Evolutionary conservation across 2,797 vertebrate genomes (phyloP), one percentile per base, ranked within the genome.

Genomic region (Staurois parvus): DNA sequence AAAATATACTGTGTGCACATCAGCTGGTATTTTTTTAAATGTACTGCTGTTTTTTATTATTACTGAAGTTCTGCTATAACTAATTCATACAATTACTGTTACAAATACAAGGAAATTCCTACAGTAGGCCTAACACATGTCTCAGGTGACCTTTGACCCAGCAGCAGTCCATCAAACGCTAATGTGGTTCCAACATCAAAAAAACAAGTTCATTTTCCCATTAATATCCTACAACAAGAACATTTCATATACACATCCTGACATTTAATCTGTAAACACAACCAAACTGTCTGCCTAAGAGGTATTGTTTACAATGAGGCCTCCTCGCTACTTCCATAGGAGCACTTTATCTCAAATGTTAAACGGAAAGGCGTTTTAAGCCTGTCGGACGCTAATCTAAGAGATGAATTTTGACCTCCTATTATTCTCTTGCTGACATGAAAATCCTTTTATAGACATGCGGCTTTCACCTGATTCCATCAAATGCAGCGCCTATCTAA

Each of bases 221-320:
- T 94, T 94, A 92, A 92, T 92, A 93, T 91, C 92, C 90, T 90
- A 90, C 89, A 93, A 93, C 89, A 92, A 93, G 94, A 92, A 92
- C 90, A 87, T 89, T 87, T 89, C 94, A 91, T 93, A 92, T 94
- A 96, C 92, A 95, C 94, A 94, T 92, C 91, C 93, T 95, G 94
- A 94, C 94, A 94, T 92, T 91, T 90, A 92, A 93, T 93, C 94
- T 93, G 91, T 95, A 95, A 94, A 95, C 94, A 94, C 90, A 92
- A 90, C 90, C 90, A 90, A 88, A 90, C 93, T 88, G 88, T 93
- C 94, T 93, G 91, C 90, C 90, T 85, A 88, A 90, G 91, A 90
- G 84, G 87, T 78, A 88, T 84, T 94, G 93, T 93, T 95, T 94
- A 94, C 87, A 89, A 91, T 94, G 91, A 88, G 69, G 87, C 88